Conservation (phyloP, 2,797 vertebrate species). For the Semaprochilodus insignis region DNA sequence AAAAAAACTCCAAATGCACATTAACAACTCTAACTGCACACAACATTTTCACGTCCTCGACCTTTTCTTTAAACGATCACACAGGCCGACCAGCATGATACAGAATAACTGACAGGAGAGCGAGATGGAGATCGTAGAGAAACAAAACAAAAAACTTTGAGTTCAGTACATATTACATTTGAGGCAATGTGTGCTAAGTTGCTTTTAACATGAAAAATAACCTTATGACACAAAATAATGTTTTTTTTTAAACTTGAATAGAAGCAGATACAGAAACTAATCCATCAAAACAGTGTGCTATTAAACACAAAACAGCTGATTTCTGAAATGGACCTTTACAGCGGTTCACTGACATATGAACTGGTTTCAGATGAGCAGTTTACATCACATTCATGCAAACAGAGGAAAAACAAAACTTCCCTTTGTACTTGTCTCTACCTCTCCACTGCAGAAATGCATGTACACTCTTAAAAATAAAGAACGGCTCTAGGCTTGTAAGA, state of each 20-base stretch:
- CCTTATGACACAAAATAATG: constrained; percentile 5
- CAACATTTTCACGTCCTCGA: constrained; percentile 21
- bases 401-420: constrained; percentile 27
- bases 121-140: background rate
- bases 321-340: constrained; percentile 13
- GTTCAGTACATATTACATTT: constrained; percentile 14
- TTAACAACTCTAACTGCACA: constrained; percentile 34
- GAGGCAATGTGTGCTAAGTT: background rate
- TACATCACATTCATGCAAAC: constrained; percentile 62
- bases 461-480: background rate
- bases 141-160: background rate
- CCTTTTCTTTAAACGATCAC: constrained; percentile 20
- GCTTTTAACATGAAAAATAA: constrained; percentile 8
- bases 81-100: constrained; percentile 12
- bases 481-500: background rate
- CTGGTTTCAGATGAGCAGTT: constrained; percentile 22
- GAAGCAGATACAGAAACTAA: constrained; percentile 44
- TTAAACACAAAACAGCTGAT: background rate
- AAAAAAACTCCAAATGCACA: constrained; percentile 20
- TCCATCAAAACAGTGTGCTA: constrained; percentile 26
- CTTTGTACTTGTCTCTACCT: background rate
- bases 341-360: background rate
- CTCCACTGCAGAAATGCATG: background rate
- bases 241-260: background rate
- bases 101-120: constrained; percentile 16